These are phyloP conservation scores for Spinibarbus caldwelli DNA, from an alignment of 2,797 vertebrate species.

Conservation along the genomic window DNA sequence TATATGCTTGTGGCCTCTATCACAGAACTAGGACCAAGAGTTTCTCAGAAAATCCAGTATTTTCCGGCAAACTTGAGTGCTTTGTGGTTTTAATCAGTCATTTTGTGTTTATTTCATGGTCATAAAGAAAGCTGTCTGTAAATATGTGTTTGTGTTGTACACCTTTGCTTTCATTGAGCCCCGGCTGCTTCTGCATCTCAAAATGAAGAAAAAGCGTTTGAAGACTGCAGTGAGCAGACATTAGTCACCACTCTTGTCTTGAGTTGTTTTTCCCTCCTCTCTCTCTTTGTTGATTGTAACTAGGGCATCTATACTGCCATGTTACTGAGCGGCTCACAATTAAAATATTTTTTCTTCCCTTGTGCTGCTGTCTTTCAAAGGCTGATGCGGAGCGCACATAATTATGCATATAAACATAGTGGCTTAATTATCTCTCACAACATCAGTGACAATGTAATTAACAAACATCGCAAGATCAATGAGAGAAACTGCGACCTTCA, in stretches of 20 bases:
- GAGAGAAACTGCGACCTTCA: conserved; percentile 99
- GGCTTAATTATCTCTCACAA: conserved; percentile 99
- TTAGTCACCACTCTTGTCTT: conserved; percentile 76
- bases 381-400: conserved; percentile 96
- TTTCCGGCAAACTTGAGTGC: conserved; percentile 69
- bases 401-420: conserved; percentile 99
- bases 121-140: conserved; percentile 66
- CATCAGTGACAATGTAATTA: conserved; percentile 99
- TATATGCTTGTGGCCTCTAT: conserved; percentile 64
- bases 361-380: conserved; percentile 84
- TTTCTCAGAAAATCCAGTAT: conserved; percentile 76
- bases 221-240: conserved; percentile 72
- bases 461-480: conserved; percentile 99
- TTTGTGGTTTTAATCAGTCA: conserved; percentile 82
- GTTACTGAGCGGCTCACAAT: conserved; percentile 83
- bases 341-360: conserved; percentile 76
- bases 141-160: conserved; percentile 73
- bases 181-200: conserved; percentile 69
- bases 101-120: conserved; percentile 75
- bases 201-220: conserved; percentile 71
- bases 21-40: conserved; percentile 65
- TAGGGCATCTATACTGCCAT: conserved; percentile 85
- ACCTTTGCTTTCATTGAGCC: conserved; percentile 67
- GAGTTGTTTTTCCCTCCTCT: conserved; percentile 67
- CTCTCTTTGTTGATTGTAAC: conserved; percentile 85